Conservation (phyloP, 2,797 vertebrate genomes). For the Bradypus variegatus region DNA sequence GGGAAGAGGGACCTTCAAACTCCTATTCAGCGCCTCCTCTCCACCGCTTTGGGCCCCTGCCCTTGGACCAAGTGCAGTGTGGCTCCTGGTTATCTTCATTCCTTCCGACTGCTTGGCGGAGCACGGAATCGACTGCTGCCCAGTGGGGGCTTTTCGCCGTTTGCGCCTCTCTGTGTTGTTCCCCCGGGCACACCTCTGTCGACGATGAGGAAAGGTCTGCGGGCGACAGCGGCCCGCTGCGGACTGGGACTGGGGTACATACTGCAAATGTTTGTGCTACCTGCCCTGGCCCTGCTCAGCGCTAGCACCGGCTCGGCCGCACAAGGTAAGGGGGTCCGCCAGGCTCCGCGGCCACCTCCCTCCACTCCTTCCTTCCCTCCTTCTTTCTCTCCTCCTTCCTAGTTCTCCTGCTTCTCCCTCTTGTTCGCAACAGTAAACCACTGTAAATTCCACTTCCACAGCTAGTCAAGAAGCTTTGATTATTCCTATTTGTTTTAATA, state of each 20-base stretch:
- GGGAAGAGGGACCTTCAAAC: slow-evolving; percentile 49
- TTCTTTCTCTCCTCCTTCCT: background rate
- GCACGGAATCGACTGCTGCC: slow-evolving; percentile 27
- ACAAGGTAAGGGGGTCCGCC: slow-evolving; percentile 81
- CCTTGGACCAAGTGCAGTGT: slow-evolving; percentile 59
- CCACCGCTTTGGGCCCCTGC: slow-evolving; percentile 43
- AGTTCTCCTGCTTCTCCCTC: background rate
- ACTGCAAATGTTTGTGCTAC: slow-evolving; percentile 77
- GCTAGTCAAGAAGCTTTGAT: slow-evolving; percentile 23
- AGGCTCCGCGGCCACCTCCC: slow-evolving; percentile 25
- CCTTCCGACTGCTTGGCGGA: background rate
- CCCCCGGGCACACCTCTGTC: slow-evolving; percentile 37
- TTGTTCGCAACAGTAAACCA: background rate
- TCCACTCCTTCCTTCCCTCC: background rate
- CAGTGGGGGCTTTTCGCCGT: slow-evolving; percentile 10
- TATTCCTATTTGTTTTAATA: background rate
- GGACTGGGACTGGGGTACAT: slow-evolving; percentile 80
- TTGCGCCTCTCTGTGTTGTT: slow-evolving; percentile 58
- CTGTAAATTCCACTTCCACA: slow-evolving; percentile 44
- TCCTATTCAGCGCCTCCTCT: slow-evolving; percentile 43
- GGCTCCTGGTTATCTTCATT: background rate
- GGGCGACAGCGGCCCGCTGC: slow-evolving; percentile 75
- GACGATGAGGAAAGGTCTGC: slow-evolving; percentile 82
- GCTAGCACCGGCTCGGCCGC: slow-evolving; percentile 78
- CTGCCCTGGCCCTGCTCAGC: slow-evolving; percentile 80